These are phyloP conservation scores for Phortica magna DNA, from an alignment of 2,888 invertebrate genomes.

Conservation along the genomic window DNA sequence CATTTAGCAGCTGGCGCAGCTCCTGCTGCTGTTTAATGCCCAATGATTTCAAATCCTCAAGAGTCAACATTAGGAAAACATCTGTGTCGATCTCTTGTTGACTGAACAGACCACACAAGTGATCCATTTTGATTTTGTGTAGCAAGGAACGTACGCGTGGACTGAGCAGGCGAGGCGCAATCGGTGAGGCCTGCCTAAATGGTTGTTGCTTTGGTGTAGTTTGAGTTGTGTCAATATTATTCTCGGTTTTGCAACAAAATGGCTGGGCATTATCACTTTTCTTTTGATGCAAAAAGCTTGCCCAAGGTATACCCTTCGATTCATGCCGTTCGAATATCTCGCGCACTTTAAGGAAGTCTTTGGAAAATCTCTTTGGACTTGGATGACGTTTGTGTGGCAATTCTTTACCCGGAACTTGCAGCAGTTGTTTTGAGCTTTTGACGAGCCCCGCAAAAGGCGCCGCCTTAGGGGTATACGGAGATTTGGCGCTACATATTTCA, in stretches of 20 bases:
- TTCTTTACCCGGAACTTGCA: not conserved
- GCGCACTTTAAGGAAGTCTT: constrained; percentile 49
- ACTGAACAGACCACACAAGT: constrained; percentile 63
- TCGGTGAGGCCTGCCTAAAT: constrained; percentile 55
- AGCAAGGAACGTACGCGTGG: constrained; percentile 58
- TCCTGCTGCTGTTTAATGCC: constrained; percentile 63
- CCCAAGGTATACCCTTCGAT: not conserved
- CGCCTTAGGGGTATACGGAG: constrained; percentile 1
- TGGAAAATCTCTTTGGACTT: constrained; percentile 45
- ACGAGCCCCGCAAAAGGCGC: constrained; percentile 18
- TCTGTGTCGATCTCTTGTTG: constrained; percentile 68
- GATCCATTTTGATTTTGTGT: constrained; percentile 57
- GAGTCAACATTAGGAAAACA: constrained; percentile 58
- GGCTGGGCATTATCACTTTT: constrained; percentile 5
- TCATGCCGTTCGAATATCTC: constrained; percentile 37
- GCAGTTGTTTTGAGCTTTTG: constrained; percentile 1
- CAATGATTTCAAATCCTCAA: constrained; percentile 61
- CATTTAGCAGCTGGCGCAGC: constrained; percentile 52
- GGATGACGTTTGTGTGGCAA: not conserved
- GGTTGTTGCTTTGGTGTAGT: not conserved
- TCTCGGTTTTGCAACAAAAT: not conserved
- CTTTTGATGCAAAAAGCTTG: not conserved
- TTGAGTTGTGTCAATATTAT: not conserved
- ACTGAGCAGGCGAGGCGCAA: constrained; percentile 56
- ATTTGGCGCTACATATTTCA: constrained; percentile 42